Evolutionary conservation across 2,797 vertebrate genomes (phyloP).

Genomic region (Pachyuromys duprasi): DNA sequence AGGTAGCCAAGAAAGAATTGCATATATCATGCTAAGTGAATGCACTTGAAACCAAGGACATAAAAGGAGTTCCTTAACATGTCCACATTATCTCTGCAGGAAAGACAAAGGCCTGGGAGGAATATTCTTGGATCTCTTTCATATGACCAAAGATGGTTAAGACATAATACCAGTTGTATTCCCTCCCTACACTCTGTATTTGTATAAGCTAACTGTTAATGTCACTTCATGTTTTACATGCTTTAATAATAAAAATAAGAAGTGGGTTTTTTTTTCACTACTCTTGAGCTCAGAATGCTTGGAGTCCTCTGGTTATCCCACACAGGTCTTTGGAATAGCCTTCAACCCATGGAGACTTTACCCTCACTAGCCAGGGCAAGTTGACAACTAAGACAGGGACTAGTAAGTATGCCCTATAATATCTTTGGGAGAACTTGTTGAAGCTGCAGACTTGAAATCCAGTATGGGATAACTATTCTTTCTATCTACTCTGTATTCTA

Average conservation of each 20-base stretch:
- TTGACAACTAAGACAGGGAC: not conserved
- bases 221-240: not conserved
- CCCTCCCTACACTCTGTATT: not conserved
- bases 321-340: not conserved
- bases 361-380: too few species aligned
- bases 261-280: not conserved
- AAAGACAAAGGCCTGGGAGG: not conserved
- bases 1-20: not conserved
- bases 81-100: too few species aligned
- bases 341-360: not conserved
- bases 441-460: conserved; percentile 44
- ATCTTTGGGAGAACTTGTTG: conserved; percentile 29
- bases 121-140: not conserved
- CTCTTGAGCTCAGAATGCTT: not conserved
- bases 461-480: conserved; percentile 34
- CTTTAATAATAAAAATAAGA: not conserved
- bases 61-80: not conserved
- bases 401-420: conserved; percentile 16
- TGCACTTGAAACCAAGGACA: not conserved
- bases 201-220: not conserved
- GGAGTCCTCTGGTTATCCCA: not conserved
- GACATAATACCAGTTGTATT: too few species aligned
- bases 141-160: not conserved
- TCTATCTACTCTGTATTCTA: conserved; percentile 35
- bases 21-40: not conserved